These are phyloP conservation scores for Ramphastos sulfuratus DNA, from an alignment of 2,113 vertebrate genomes.

Conservation along the genomic window DNA sequence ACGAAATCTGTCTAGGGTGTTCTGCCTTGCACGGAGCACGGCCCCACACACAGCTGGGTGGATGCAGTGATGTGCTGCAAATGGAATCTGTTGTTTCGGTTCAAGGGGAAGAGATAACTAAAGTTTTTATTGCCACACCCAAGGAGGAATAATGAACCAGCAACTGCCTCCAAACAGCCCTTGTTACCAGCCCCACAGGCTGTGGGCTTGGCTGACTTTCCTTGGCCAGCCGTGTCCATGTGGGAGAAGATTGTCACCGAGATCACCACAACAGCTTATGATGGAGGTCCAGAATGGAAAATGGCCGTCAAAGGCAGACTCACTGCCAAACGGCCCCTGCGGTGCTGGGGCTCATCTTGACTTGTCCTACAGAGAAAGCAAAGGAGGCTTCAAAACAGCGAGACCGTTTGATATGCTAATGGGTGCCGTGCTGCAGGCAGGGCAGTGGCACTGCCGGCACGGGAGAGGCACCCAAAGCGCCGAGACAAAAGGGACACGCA, in stretches of 20 bases:
- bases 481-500: background rate
- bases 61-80: background rate
- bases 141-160: background rate
- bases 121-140: constrained; percentile 6
- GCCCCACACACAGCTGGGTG: background rate
- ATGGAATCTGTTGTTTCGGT: constrained; percentile 22
- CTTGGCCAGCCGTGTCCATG: background rate
- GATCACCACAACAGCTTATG: background rate
- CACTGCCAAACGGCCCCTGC: background rate
- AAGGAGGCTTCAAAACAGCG: background rate
- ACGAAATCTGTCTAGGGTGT: background rate
- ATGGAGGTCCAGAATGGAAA: background rate
- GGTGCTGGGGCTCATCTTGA: background rate
- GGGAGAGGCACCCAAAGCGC: background rate
- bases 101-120: background rate
- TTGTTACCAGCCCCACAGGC: background rate
- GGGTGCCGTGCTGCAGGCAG: background rate
- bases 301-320: background rate
- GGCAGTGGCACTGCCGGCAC: background rate
- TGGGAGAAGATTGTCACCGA: background rate
- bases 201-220: background rate
- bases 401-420: background rate
- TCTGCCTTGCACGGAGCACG: background rate
- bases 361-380: background rate
- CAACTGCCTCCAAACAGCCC: background rate